Base-by-base conservation (phyloP, 2,113 vertebrate genomes). In the Nipponia nippon region DNA sequence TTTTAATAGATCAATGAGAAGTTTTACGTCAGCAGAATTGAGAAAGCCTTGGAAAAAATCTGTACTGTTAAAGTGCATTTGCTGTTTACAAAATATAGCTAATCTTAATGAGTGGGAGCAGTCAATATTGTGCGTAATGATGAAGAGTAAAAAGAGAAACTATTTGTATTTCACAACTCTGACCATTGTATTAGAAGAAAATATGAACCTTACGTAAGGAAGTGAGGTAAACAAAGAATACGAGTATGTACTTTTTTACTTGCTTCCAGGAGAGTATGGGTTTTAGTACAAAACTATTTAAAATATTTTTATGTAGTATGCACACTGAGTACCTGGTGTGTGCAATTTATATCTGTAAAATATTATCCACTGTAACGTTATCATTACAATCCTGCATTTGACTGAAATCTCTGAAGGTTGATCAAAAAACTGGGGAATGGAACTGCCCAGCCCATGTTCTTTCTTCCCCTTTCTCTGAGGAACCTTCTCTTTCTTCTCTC, bases 1-100 rank as follows among this genome's bases (percentile, higher is more conserved):
- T 55, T 94, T 82, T 83, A 38, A 22, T 63, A 50, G 89, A 77
- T 82, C 73, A 58, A 19, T 81, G 42, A 2, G 3, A 38, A 71
- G 56, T 71, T 91, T 92, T 83, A 82, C 7, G 1, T 89, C 72
- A 96, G 59, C 21, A n/a, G 73, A 86, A 93, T 49, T 95, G 90
- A 87, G 89, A 89, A 95, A 91, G 52, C 47, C 20, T 82, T 91
- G 55, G 27, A 63, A 88, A 70, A 84, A 71, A 47, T 47, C 56
- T 50, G 21, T 21, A 14, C 42, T 86, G 82, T 49, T 30, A 7
- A 66, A 84, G 80, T 42, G 67, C 1, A 7, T 84, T 94, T 94
- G 36, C 58, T 94, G 79, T 95, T 96, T 95, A 90, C 89, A 96
- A 89, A 95, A 95, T 77, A 89, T 1, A 42, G 49, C 53, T 89